Evolutionary conservation across 2,113 vertebrate species (phyloP).

Genomic region (Triplophysa tibetana): DNA sequence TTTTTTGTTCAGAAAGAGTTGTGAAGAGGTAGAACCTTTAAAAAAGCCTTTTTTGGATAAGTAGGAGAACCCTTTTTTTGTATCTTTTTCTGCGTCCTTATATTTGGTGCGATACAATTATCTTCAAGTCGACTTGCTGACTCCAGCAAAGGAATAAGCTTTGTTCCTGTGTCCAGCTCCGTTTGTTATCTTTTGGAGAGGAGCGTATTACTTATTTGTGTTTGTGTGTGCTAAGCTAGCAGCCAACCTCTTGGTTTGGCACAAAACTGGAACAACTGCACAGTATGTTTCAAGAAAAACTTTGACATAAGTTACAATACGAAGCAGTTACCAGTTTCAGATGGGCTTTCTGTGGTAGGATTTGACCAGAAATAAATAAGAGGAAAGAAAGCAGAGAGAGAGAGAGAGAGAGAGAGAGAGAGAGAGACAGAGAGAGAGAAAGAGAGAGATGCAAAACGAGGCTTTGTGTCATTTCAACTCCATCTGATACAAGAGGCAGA

Average conservation of each 20-base stretch:
- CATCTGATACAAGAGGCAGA: constrained; percentile 98
- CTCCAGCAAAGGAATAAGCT: constrained; percentile 91
- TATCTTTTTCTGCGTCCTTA: constrained; percentile 81
- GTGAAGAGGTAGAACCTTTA: constrained; percentile 99
- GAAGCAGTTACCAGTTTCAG: constrained; percentile 78
- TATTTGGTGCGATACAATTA: constrained; percentile 98
- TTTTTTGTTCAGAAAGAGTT: constrained; percentile 91
- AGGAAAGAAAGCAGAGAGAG: constrained; percentile 77
- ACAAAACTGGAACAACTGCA: constrained; percentile 86
- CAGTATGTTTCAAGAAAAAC: constrained; percentile 86
- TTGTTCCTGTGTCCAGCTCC: constrained; percentile 86
- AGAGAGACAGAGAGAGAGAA: constrained; percentile 22
- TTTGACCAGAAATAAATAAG: too few relatives aligned
- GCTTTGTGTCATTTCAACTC: constrained; percentile 86
- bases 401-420: constrained; percentile 18
- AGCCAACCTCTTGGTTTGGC: constrained; percentile 88
- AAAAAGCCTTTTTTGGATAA: constrained; percentile 97
- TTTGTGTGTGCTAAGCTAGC: constrained; percentile 79
- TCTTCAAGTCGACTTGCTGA: constrained; percentile 95
- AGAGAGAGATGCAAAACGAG: constrained; percentile 40
- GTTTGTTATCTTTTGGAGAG: constrained; percentile 53
- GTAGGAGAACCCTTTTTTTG: constrained; percentile 89
- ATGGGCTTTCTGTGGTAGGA: constrained; percentile 65
- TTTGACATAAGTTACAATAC: constrained; percentile 80
- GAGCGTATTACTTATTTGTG: constrained; percentile 78